These are phyloP conservation scores for Passer montanus DNA, from an alignment of 2,113 vertebrate species.

Conservation along the genomic window DNA sequence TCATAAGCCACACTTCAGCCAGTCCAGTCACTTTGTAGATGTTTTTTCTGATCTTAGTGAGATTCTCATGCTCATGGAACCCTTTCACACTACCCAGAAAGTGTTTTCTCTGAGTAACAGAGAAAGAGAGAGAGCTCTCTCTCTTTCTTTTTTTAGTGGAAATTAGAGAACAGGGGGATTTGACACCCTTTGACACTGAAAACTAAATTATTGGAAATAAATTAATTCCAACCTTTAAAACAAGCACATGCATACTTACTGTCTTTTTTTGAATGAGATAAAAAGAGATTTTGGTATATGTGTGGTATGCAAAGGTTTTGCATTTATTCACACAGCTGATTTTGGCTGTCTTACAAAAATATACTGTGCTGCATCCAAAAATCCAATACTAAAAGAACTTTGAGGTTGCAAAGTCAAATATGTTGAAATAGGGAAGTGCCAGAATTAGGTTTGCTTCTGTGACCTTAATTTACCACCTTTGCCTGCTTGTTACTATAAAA, in stretches of 20 bases:
- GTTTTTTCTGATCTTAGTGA: background rate
- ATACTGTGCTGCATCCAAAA: background rate
- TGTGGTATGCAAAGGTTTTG: background rate
- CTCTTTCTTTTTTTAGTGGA: background rate
- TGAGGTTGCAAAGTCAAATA: background rate
- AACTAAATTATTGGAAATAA: background rate
- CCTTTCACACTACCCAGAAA: background rate
- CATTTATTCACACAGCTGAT: background rate
- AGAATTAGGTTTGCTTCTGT: background rate
- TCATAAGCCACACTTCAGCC: background rate
- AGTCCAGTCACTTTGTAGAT: rapidly evolving
- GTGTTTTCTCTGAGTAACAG: background rate
- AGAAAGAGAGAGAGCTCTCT: no score
- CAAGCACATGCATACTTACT: background rate
- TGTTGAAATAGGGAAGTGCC: background rate
- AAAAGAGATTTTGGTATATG: background rate
- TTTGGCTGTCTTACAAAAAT: conserved; percentile 6
- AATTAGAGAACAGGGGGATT: background rate
- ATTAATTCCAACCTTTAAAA: background rate
- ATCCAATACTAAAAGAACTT: background rate
- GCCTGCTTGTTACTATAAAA: background rate
- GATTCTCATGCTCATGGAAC: background rate
- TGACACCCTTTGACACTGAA: background rate
- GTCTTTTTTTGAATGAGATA: background rate
- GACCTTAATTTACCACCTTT: background rate